Base-by-base conservation (phyloP, 2,113 vertebrate species). In the Psittacula cyanocephala region DNA sequence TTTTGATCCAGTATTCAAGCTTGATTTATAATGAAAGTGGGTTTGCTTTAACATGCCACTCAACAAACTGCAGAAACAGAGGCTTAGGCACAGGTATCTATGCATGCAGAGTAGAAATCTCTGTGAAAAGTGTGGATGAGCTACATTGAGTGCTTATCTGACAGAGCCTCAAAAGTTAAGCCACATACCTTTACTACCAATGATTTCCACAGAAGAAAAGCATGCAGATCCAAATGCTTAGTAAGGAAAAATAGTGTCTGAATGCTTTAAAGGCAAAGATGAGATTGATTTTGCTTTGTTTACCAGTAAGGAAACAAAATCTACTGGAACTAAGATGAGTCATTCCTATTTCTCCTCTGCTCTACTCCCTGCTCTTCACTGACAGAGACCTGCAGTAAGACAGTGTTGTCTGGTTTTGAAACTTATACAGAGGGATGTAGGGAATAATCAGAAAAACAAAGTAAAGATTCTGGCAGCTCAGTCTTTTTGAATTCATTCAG, bases 201-300 rank as follows among this genome's bases (percentile, higher is more conserved):
- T 11, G 25, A 75, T 86, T 83, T 91, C 79, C 69, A 25, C 39
- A 50, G 55, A 46, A 88, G 16, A 31, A 90, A 86, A 93, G 41
- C 19, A 31, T 25, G 29, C n/a, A 87, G 15, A 86, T 90, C 17
- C 39, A 75, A 92, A 64, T 14, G 5, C 20, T 67, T 53, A 22
- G 23, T 85, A 69, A 70, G 39, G 59, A 89, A 95, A 88, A 89
- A 53, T 57, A 49, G 57, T 72, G 86, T 68, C 55, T 77, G 64
- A 82, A 91, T 71, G 60, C 35, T 91, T 95, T 94, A 87, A 89
- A 88, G 50, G 50, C 11, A 88, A 91, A 77, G 68, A 88, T 93
- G 50, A 89, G 60, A 78, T 75, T 93, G 64, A 64, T 92, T 89
- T 91, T 92, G 47, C 31, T 94, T 96, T 92, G 81, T 91, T 95